These are phyloP conservation scores for Hippoglossus hippoglossus DNA, from an alignment of 2,797 vertebrate species.

Conservation along the genomic window DNA sequence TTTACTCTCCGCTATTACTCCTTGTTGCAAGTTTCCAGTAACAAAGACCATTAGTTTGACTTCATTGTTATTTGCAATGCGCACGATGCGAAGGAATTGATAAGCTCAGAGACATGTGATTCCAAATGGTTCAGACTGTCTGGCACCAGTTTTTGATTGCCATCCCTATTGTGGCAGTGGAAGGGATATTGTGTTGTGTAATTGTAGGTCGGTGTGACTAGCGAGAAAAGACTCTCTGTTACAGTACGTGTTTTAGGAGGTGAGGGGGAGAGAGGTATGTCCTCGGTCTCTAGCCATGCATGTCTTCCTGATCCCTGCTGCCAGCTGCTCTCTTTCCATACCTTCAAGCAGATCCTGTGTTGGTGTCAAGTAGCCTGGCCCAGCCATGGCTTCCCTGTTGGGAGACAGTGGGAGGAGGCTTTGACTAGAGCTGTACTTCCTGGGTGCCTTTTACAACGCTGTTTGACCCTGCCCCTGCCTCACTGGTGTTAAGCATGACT, in stretches of 20 bases:
- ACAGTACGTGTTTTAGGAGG: conserved; percentile 23
- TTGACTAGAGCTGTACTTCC: conserved; percentile 63
- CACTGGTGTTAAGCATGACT: conserved; percentile 47
- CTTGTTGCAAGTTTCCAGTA: no score
- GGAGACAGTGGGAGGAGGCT: conserved; percentile 59
- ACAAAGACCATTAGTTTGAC: no score
- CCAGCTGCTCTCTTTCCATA: conserved; percentile 76
- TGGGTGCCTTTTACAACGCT: conserved; percentile 46
- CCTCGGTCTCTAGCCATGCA: conserved; percentile 65
- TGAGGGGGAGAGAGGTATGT: conserved; percentile 53
- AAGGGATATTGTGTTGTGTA: not conserved
- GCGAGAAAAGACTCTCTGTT: conserved; percentile 18
- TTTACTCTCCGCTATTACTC: no score
- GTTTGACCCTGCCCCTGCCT: conserved; percentile 44
- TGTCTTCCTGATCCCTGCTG: conserved; percentile 71
- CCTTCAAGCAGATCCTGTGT: conserved; percentile 67
- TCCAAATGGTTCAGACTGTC: not conserved
- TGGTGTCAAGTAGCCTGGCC: conserved; percentile 73
- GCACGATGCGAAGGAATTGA: not conserved
- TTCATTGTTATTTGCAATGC: not conserved
- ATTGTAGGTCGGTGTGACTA: conserved; percentile 23
- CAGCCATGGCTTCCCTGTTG: conserved; percentile 49
- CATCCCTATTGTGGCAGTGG: not conserved
- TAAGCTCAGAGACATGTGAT: not conserved
- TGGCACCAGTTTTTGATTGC: not conserved